Evolutionary conservation across 2,113 vertebrate genomes (phyloP).

Genomic region (Petromus typicus): DNA sequence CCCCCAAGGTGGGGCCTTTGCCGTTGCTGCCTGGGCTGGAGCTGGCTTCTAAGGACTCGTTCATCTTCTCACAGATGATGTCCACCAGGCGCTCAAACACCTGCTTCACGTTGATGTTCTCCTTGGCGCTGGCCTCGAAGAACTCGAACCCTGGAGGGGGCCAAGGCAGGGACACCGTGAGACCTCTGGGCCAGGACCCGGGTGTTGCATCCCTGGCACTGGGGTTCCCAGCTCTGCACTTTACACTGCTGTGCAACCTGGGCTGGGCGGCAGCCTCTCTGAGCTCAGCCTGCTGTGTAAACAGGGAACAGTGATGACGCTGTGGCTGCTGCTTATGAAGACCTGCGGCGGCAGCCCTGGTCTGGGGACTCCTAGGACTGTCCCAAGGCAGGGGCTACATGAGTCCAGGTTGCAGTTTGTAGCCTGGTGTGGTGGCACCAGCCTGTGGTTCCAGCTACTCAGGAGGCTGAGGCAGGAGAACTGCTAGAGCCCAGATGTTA

Average conservation of each 20-base stretch:
- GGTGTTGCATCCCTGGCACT: background rate
- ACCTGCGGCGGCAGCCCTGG: background rate
- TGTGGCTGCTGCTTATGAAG: background rate
- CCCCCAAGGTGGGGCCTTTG: conserved; percentile 84
- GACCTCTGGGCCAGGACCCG: background rate
- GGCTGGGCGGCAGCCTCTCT: background rate
- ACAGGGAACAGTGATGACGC: background rate
- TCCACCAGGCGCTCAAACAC: conserved; percentile 95
- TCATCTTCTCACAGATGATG: conserved; percentile 96
- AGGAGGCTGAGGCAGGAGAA: background rate
- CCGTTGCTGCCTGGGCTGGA: conserved; percentile 82
- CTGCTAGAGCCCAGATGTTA: background rate
- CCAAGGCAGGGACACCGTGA: background rate
- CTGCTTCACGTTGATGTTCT: conserved; percentile 95
- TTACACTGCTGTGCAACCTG: background rate
- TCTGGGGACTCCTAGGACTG: background rate
- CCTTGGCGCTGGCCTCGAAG: conserved; percentile 96
- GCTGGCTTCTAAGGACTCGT: conserved; percentile 90
- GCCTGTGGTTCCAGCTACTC: background rate
- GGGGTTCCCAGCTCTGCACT: background rate
- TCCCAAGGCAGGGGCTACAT: background rate
- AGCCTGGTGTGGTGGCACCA: background rate
- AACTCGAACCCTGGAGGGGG: conserved; percentile 92
- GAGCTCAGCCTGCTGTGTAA: background rate
- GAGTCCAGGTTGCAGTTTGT: background rate